These are phyloP conservation scores for Cataglyphis altisquamis DNA, from an alignment of 2,888 invertebrate species.

Conservation along the genomic window DNA sequence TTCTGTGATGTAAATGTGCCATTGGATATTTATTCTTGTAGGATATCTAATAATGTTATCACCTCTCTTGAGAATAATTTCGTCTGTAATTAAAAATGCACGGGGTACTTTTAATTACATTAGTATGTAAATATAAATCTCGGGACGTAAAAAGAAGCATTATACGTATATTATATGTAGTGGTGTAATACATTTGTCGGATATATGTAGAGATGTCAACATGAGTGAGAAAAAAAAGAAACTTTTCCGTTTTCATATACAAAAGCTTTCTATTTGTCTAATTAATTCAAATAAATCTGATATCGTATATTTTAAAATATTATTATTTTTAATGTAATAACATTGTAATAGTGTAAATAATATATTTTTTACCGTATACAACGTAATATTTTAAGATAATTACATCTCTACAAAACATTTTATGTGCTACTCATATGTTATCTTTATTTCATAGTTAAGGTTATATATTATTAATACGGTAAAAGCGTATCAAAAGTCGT, in stretches of 20 bases:
- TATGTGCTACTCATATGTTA: background rate
- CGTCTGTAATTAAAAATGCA: background rate
- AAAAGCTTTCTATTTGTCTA: background rate
- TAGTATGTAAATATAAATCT: background rate
- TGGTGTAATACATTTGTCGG: background rate
- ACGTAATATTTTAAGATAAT: conserved; percentile 11
- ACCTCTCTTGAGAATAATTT: background rate
- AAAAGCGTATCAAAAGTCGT: background rate
- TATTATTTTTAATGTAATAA: background rate
- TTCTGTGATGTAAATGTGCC: background rate
- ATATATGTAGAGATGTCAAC: background rate
- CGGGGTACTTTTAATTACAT: background rate
- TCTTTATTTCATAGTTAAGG: background rate
- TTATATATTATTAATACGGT: conserved; percentile 4
- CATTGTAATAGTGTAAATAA: background rate
- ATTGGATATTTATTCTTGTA: background rate
- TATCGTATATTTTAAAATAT: background rate
- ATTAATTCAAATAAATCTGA: background rate
- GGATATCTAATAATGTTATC: background rate
- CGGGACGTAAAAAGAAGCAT: background rate
- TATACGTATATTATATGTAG: background rate
- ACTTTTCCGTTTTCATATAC: background rate
- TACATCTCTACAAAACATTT: background rate
- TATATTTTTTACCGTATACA: background rate
- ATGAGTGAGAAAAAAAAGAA: background rate